A percentile compares a stretch with the other conserved stretches of the same genome.
Evolutionary conservation across 1,140 invertebrate genomes (phyloP).

Genomic region (Lepidurus packardi): DNA sequence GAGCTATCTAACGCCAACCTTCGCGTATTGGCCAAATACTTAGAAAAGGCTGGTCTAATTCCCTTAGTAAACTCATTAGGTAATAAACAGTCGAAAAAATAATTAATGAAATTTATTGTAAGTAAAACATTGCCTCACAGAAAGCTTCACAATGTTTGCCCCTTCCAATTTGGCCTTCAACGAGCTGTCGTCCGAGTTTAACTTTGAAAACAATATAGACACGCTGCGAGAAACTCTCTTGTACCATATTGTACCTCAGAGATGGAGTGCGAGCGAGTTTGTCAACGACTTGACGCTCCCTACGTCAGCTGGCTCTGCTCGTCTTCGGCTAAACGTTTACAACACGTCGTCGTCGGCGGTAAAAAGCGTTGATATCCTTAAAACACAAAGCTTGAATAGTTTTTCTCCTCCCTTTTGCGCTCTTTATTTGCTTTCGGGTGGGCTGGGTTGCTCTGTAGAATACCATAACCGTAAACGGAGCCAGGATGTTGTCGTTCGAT

Average conservation of each 20-base stretch:
- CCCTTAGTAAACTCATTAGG: neutral
- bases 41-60: neutral
- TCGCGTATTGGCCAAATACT: neutral
- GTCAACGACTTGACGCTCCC: constrained; percentile 28
- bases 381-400: constrained; percentile 12
- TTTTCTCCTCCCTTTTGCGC: neutral
- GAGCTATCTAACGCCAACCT: neutral
- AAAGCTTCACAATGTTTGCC: constrained; percentile 28
- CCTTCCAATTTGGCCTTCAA: constrained; percentile 27
- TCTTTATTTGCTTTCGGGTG: neutral
- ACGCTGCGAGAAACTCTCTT: constrained; percentile 23
- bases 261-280: constrained; percentile 11
- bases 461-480: constrained; percentile 34
- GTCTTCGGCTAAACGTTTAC: constrained; percentile 31
- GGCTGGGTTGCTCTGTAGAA: neutral
- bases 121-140: neutral
- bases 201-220: constrained; percentile 22
- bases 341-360: constrained; percentile 26
- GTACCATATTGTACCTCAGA: constrained; percentile 26
- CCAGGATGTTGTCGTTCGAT: constrained; percentile 30
- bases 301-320: constrained; percentile 27
- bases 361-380: neutral
- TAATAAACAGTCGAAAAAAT: neutral
- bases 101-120: neutral
- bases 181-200: constrained; percentile 17